Base-by-base conservation (phyloP, 2,113 vertebrate species). In the Bujurquina vittata region DNA sequence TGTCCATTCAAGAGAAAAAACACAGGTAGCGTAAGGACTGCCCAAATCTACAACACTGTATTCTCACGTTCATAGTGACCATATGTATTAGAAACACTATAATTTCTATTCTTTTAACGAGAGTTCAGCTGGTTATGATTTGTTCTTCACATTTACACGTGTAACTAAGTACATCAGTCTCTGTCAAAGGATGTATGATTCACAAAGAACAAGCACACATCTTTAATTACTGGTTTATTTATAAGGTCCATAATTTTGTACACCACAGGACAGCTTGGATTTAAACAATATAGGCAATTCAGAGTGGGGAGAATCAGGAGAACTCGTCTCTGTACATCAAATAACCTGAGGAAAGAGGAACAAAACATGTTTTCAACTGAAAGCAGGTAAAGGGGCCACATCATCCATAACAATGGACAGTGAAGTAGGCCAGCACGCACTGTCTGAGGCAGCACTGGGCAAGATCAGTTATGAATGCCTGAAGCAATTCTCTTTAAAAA, bases 231-330 rank as follows among this genome's bases (percentile, higher is more conserved):
- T 79, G 22, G 1, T 83, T 89, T 88, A 80, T 95, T 96, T 95
- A 96, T 94, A 94, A 90, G 84, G 80, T 93, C 90, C 89, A 93
- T 86, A 73, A 83, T 78, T 94, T 93, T 93, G 91, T 93, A 94
- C 92, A 95, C 65, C 90, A 89, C 80, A 91, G 87, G 83, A 94
- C 77, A 79, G 43, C 26, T 92, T 88, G 75, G 87, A 87, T 91
- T 91, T 23, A 90, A 93, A 95, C 81, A 88, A 89, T 86, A 92
- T 88, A 86, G 79, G 91, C 85, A 93, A 77, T 88, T 89, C 79
- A 60, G 77, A 94, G 77, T 88, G 85, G 79, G 85, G 88, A 89
- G 77, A 87, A 88, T 80, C 75, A n/a, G 84, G 80, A 87, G 88
- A 88, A 57, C 37, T 82, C 73, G 58, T 88, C 92, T 88, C 81